Conservation (phyloP, 2,797 vertebrate species). For the Eleutherodactylus coqui region DNA sequence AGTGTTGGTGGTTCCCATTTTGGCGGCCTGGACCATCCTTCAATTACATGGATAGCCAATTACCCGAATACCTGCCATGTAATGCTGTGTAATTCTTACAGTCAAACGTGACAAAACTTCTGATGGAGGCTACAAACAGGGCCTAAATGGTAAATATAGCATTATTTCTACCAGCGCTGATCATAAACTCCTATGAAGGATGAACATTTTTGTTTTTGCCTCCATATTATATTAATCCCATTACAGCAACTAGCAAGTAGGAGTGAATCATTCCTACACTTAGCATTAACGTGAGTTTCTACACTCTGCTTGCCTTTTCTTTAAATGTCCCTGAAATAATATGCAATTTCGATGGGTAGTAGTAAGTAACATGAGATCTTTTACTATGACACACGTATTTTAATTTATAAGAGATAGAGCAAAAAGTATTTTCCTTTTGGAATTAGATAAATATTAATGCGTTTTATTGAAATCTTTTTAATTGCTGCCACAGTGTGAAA, state of each 20-base stretch:
- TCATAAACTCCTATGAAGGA: background rate
- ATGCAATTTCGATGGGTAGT: background rate
- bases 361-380: background rate
- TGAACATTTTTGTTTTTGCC: background rate
- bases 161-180: background rate
- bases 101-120: background rate
- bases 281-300: background rate
- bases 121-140: background rate
- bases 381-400: background rate
- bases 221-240: background rate
- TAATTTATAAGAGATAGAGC: background rate
- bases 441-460: slow-evolving; percentile 17
- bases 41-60: too few relatives aligned
- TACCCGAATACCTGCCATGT: background rate
- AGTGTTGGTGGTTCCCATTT: too few relatives aligned
- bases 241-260: background rate
- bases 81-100: background rate
- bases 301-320: background rate
- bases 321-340: background rate
- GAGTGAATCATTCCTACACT: background rate
- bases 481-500: slow-evolving; percentile 71
- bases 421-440: background rate
- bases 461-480: background rate
- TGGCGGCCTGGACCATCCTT: too few relatives aligned
- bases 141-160: too few relatives aligned